Evolutionary conservation across 1,140 invertebrate genomes (phyloP).

Genomic region (Neodiprion lecontei): DNA sequence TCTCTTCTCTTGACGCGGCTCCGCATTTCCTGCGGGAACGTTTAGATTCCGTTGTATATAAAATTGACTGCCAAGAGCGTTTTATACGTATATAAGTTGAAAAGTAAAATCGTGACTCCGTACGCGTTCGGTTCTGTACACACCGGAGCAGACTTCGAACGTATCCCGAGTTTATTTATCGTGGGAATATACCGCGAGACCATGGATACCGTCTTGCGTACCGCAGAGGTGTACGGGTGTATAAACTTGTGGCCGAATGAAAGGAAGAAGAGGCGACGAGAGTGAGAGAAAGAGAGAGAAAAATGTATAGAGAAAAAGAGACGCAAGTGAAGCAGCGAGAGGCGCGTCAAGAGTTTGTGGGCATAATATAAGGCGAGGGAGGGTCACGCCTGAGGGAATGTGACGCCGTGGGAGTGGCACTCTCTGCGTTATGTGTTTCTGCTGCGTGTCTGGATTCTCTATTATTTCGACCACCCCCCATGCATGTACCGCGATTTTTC

Average conservation of each 20-base stretch:
- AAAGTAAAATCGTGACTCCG: too few species aligned
- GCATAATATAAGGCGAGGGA: constrained; percentile 26
- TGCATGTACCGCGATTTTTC: too few species aligned
- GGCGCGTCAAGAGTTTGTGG: constrained; percentile 8
- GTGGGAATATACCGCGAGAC: too few species aligned
- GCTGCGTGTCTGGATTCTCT: constrained; percentile 44
- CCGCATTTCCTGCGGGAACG: too few species aligned
- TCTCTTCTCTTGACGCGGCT: too few species aligned
- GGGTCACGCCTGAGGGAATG: constrained; percentile 55
- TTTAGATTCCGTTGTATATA: not conserved
- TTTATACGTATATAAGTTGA: too few species aligned
- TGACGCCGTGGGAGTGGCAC: constrained; percentile 54
- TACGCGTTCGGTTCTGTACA: too few species aligned
- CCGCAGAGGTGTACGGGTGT: too few species aligned
- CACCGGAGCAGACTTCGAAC: too few species aligned
- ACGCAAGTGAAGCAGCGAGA: constrained; percentile 14
- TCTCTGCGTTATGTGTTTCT: constrained; percentile 28
- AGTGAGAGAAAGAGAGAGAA: constrained; percentile 24
- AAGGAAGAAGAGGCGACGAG: constrained; percentile 22
- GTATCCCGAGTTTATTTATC: too few species aligned
- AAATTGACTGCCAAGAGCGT: not conserved
- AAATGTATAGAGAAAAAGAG: constrained; percentile 15
- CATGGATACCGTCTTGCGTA: too few species aligned
- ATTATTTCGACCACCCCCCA: constrained; percentile 26
- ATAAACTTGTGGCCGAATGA: not conserved